phyloP scores from a whole-genome alignment of 2,113 vertebrate species.

The Lepisosteus osseus region DNA sequence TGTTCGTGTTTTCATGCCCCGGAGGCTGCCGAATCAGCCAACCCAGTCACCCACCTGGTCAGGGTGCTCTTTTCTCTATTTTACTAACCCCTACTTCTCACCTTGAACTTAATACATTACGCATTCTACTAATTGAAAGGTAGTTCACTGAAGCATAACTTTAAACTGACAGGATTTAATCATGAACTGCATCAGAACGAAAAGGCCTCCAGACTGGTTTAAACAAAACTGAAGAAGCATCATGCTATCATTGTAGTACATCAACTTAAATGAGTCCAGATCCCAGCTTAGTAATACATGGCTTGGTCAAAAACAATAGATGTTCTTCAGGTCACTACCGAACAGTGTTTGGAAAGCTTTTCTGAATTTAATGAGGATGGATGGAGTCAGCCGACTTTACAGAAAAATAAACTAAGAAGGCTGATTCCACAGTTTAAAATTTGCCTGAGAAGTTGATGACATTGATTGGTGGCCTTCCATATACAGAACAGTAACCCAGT shows the following conservation, averaged over 20 bases:
- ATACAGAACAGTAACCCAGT: neutral
- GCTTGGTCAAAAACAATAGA: neutral
- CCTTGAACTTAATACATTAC: neutral
- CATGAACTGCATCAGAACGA: neutral
- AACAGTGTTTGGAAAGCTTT: neutral
- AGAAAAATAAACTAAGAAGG: neutral
- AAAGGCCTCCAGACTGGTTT: neutral
- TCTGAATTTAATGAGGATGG: neutral
- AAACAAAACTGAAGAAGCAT: neutral
- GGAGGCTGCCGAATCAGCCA: no score
- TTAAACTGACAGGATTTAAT: neutral
- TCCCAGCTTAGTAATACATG: neutral
- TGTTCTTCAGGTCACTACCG: neutral
- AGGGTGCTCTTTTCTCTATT: no score
- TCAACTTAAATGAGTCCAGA: neutral
- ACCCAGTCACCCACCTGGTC: no score
- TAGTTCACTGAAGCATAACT: neutral
- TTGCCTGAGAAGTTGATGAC: no score
- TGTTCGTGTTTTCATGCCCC: no score
- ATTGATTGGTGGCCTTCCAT: neutral
- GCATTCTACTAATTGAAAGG: neutral
- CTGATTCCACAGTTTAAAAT: neutral
- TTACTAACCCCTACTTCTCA: no score
- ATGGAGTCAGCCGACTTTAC: neutral
- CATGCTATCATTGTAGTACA: neutral